Conservation (phyloP, 2,888 invertebrate genomes). For the Platynereis dumerilii region DNA sequence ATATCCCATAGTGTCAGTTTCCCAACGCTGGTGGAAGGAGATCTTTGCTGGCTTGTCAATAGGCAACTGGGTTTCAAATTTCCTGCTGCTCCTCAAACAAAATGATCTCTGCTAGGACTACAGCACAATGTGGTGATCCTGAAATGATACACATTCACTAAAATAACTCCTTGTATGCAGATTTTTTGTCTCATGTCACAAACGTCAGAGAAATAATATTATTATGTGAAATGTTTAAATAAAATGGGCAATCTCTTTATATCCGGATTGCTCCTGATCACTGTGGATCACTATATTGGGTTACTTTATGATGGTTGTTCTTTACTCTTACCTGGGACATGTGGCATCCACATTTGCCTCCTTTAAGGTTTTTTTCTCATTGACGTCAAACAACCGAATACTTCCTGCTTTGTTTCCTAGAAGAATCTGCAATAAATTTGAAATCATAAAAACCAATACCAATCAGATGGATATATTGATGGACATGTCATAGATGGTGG, state of each 20-base stretch:
- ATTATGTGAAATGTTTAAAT: too few species aligned
- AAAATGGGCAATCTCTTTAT: too few species aligned
- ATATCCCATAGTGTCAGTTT: conserved; percentile 69
- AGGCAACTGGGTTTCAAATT: conserved; percentile 41
- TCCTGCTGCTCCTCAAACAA: conserved; percentile 56
- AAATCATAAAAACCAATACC: too few species aligned
- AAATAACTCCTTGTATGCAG: not conserved
- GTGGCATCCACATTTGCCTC: conserved; percentile 64
- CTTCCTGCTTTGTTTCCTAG: conserved; percentile 69
- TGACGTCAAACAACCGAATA: conserved; percentile 69
- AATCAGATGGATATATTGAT: too few species aligned
- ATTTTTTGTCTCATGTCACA: not conserved
- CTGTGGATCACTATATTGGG: too few species aligned
- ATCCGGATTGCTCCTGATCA: too few species aligned
- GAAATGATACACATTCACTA: not conserved
- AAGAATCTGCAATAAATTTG: conserved; percentile 63
- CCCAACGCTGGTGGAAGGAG: conserved; percentile 51
- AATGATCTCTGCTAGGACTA: conserved; percentile 67
- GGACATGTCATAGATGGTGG: too few species aligned
- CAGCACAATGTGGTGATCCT: conserved; percentile 59
- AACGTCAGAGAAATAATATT: not conserved
- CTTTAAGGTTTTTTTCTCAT: conserved; percentile 69
- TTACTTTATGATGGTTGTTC: not conserved
- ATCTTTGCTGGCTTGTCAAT: conserved; percentile 34
- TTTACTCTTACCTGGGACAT: conserved; percentile 47